Base-by-base conservation (phyloP, 2,797 vertebrate species). In the Bovichtus variegatus region DNA sequence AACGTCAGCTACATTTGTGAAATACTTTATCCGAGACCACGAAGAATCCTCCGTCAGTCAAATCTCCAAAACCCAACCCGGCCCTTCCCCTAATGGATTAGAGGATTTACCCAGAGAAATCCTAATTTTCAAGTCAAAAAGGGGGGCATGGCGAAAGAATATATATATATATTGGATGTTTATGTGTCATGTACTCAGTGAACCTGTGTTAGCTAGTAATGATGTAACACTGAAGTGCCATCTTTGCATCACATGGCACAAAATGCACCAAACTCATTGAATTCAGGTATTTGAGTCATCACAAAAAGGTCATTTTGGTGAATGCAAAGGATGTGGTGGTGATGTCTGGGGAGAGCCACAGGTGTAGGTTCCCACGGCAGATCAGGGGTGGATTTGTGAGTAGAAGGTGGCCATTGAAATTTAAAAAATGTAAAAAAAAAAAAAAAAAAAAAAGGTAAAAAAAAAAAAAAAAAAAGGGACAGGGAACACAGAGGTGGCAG, bases 341-440 rank as follows among this genome's bases (percentile, higher is more conserved):
- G 36, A 60, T 27, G 76, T 83, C 82, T 91, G 81, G 89, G 89
- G 89, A 89, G 77, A 91, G 88, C 87, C 90, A 94, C 93, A 95
- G 94, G 94, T 96, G 93, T 88, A 92, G 89, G 83, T 94, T 95
- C 94, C 94, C 95, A 96, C 92, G 90, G 88, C 81, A 84, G 81
- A 88, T 57, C 63, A 75, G 63, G 79, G 54, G 70, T 59, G 73
- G 75, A 71, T 23, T 74, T 41, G 47, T 74, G 61, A 80, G 81
- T 59, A 75, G 74, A 90, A 87, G 83, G 82, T 85, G 81, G 88
- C 44, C 50, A 79, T 71, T 88, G 74, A 88, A 93, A 89, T 87
- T n/a, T n/a, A n/a, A n/a, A n/a, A n/a, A n/a, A n/a, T n/a, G n/a
- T n/a, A n/a, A n/a, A n/a, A n/a, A n/a, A 31, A 46, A 51, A 29